Conservation (phyloP, 2,888 invertebrate species). For the Drosophila siamana region DNA sequence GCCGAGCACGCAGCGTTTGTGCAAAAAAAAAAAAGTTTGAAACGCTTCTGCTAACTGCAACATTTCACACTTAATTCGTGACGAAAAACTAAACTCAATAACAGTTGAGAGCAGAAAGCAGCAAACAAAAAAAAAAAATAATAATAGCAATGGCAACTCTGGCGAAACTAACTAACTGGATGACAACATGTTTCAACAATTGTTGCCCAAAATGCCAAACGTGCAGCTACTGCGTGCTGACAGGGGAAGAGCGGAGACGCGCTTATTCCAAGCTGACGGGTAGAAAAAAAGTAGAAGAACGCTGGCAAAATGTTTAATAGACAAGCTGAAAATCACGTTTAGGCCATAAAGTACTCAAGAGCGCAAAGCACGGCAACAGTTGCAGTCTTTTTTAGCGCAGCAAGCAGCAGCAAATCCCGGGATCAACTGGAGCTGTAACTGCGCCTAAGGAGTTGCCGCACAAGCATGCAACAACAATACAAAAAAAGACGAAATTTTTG, state of each 20-base stretch:
- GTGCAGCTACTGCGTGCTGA: conserved; percentile 60
- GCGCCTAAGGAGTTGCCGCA: conserved; percentile 23
- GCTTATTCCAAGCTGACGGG: conserved; percentile 13
- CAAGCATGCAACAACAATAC: not conserved
- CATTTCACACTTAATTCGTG: conserved; percentile 60
- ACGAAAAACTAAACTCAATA: conserved; percentile 32
- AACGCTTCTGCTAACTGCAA: conserved; percentile 34
- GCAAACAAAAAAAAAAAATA: conserved; percentile 10
- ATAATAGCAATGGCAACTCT: conserved; percentile 25
- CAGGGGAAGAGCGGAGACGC: not conserved
- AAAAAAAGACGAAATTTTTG: conserved; percentile 8
- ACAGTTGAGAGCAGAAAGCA: conserved; percentile 8
- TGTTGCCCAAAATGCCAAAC: conserved; percentile 75
- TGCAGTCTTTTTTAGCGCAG: too few relatives aligned
- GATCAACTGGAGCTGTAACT: conserved; percentile 21
- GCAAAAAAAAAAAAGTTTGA: conserved; percentile 22
- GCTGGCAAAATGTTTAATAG: conserved; percentile 58
- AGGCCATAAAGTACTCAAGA: conserved; percentile 64
- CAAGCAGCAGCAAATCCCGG: conserved; percentile 27
- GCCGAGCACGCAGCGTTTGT: conserved; percentile 6
- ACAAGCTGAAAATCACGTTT: conserved; percentile 75
- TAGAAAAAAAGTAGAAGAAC: too few relatives aligned
- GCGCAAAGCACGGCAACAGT: conserved; percentile 37
- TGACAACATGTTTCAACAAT: conserved; percentile 80
- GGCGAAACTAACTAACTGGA: conserved; percentile 71